Evolutionary conservation across 1,140 invertebrate species (phyloP).

Genomic region (Papilio polyxenes): DNA sequence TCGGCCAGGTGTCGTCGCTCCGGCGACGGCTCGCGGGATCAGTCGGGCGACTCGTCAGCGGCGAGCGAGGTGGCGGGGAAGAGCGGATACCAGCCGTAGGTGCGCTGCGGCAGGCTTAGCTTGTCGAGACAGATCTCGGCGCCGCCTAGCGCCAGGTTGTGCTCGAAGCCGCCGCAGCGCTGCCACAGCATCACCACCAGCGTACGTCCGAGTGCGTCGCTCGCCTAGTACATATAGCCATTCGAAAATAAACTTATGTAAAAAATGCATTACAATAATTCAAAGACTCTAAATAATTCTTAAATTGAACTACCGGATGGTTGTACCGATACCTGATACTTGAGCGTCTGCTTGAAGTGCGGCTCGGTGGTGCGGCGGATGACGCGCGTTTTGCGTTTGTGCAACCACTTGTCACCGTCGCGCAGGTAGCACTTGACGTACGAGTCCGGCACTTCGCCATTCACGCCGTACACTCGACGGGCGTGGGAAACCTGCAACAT

Average conservation of each 20-base stretch:
- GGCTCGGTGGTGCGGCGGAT: conserved; percentile 90
- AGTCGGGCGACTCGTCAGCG: conserved; percentile 75
- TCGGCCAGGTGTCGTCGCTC: conserved; percentile 60
- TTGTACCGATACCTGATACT: conserved; percentile 84
- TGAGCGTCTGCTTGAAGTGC: conserved; percentile 92
- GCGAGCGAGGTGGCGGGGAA: conserved; percentile 84
- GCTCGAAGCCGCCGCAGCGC: conserved; percentile 91
- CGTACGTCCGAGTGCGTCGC: conserved; percentile 91
- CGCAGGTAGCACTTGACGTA: conserved; percentile 97
- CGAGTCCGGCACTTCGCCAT: conserved; percentile 86
- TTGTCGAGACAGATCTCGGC: conserved; percentile 91
- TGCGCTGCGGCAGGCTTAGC: conserved; percentile 88
- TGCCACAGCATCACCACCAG: conserved; percentile 95
- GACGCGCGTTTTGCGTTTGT: conserved; percentile 94
- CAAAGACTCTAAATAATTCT: background rate
- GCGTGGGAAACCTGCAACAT: conserved; percentile 68
- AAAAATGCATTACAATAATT: background rate
- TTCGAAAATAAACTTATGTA: background rate
- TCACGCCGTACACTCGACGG: conserved; percentile 74
- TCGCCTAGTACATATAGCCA: conserved; percentile 77
- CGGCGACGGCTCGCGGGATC: conserved; percentile 78
- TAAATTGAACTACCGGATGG: background rate
- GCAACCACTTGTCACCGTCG: conserved; percentile 91
- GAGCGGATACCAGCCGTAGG: conserved; percentile 93
- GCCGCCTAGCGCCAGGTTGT: conserved; percentile 93